phyloP scores from a whole-genome alignment of 2,113 vertebrate genomes.

The Chaetodon trifascialis region DNA sequence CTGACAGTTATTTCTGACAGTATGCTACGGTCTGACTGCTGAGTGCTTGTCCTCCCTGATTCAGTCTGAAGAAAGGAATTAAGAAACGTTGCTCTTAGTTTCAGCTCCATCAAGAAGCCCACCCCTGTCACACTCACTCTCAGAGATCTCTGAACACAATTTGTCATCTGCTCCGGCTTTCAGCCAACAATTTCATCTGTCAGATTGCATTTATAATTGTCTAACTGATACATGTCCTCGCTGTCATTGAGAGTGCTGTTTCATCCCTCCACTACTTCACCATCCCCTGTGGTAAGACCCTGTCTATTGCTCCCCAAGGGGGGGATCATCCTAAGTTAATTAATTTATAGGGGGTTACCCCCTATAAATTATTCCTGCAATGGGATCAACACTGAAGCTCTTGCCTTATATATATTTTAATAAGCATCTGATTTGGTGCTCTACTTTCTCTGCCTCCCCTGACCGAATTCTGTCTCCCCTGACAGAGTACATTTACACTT shows the following conservation, averaged over 20 bases:
- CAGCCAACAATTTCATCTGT: not conserved
- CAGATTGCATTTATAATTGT: slow-evolving; percentile 12
- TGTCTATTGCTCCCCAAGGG: not conserved
- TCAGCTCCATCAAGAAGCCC: not conserved
- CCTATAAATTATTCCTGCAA: slow-evolving; percentile 33
- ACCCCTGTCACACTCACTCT: not conserved
- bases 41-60: not conserved
- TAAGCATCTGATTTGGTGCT: slow-evolving; percentile 29
- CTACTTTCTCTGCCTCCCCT: slow-evolving; percentile 14
- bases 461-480: slow-evolving; percentile 2
- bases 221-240: not conserved
- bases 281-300: slow-evolving; percentile 8
- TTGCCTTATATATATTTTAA: slow-evolving; percentile 37
- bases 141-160: not conserved
- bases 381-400: slow-evolving; percentile 7
- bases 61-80: not conserved
- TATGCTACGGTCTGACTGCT: slow-evolving; percentile 3
- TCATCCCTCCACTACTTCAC: not conserved
- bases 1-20: slow-evolving; percentile 38
- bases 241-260: not conserved
- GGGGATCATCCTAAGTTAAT: slow-evolving; percentile 9
- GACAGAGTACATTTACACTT: slow-evolving; percentile 17
- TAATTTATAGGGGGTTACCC: slow-evolving; percentile 32
- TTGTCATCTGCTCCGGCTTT: not conserved
- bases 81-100: not conserved